Conservation (phyloP, 2,113 vertebrate species). For the Heptranchias perlo region DNA sequence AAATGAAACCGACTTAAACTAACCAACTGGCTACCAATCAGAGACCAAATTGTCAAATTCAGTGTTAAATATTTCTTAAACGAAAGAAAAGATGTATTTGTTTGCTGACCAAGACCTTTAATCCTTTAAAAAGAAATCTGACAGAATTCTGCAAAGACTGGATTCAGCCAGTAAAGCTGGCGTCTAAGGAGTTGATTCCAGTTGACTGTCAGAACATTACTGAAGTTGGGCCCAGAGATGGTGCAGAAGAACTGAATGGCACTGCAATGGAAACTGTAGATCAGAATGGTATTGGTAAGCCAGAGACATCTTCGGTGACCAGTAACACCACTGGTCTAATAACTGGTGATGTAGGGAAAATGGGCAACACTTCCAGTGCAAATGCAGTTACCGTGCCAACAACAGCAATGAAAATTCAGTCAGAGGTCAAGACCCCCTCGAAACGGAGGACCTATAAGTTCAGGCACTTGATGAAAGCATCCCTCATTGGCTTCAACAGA, state of each 20-base stretch:
- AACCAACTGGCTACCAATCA: not conserved
- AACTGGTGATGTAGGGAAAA: not conserved
- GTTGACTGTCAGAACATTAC: conserved; percentile 43
- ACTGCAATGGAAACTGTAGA: not conserved
- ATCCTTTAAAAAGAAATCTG: conserved; percentile 34
- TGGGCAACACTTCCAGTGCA: not conserved
- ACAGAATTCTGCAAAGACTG: conserved; percentile 53
- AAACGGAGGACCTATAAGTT: conserved; percentile 48
- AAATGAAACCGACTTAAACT: conserved; percentile 23
- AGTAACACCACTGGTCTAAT: conserved; percentile 25
- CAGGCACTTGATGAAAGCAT: conserved; percentile 49
- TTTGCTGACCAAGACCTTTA: conserved; percentile 32
- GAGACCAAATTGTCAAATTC: conserved; percentile 45
- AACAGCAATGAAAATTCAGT: conserved; percentile 41
- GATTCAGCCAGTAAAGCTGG: conserved; percentile 46
- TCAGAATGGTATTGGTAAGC: conserved; percentile 46
- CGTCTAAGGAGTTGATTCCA: conserved; percentile 48
- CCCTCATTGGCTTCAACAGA: conserved; percentile 57
- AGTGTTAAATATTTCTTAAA: conserved; percentile 44
- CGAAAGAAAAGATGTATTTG: conserved; percentile 46
- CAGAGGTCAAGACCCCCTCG: conserved; percentile 49
- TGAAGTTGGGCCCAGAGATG: not conserved
- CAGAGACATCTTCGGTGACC: not conserved
- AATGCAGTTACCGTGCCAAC: conserved; percentile 27
- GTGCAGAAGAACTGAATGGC: not conserved